Percentiles rank a stretch among this genome's conserved stretches.
Evolutionary conservation across 2,888 invertebrate genomes (phyloP).

Genomic region (Creontiades dilutus): DNA sequence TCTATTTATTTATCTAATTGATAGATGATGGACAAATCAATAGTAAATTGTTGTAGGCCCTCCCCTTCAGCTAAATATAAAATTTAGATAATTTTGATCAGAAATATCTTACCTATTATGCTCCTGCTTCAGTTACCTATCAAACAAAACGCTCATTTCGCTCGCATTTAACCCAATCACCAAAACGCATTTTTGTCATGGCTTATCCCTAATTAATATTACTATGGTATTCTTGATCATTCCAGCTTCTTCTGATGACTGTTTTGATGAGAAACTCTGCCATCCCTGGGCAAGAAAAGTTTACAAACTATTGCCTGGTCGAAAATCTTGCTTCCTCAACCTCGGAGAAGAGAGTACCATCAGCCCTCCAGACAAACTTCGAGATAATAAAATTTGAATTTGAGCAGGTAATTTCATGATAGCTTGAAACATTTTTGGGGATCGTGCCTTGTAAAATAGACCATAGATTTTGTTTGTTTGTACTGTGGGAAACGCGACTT

Average conservation of each 20-base stretch:
- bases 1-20: no score
- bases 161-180: not conserved
- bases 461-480: not conserved
- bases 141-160: not conserved
- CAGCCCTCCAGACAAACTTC: slow-evolving; percentile 64
- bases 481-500: not conserved
- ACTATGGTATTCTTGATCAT: not conserved
- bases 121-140: no score
- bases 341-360: slow-evolving; percentile 55
- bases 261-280: slow-evolving; percentile 84
- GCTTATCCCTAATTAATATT: no score
- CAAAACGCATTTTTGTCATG: not conserved
- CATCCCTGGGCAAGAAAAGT: slow-evolving; percentile 83
- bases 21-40: no score
- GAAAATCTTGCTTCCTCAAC: slow-evolving; percentile 74
- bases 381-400: slow-evolving; percentile 49
- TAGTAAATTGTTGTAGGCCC: no score
- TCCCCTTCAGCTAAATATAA: no score
- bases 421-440: not conserved
- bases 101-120: no score
- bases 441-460: not conserved
- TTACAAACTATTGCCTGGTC: slow-evolving; percentile 82
- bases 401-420: not conserved
- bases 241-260: slow-evolving; percentile 80
- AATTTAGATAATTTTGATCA: no score